phyloP scores from a whole-genome alignment of 2,888 invertebrate genomes.

The Cheilosia variabilis region DNA sequence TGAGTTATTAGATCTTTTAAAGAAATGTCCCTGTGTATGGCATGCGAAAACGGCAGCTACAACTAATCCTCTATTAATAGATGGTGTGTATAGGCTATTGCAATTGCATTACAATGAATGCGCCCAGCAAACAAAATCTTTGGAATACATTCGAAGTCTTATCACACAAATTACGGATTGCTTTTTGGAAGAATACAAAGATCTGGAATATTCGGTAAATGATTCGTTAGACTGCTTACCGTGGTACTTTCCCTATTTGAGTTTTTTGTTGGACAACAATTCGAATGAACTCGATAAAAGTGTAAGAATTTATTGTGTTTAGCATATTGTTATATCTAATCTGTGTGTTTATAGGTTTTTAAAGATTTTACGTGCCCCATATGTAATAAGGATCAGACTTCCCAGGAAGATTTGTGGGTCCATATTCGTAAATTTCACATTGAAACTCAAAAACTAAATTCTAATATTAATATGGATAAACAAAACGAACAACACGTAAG shows the following conservation, averaged over 20 bases:
- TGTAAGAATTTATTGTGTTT: conserved; percentile 27
- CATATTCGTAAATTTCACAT: conserved; percentile 33
- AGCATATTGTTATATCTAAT: not conserved
- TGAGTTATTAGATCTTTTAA: conserved; percentile 53
- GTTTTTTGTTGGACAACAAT: conserved; percentile 48
- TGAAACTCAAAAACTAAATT: not conserved
- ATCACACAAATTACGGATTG: conserved; percentile 46
- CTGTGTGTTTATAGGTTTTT: conserved; percentile 28
- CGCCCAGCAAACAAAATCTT: conserved; percentile 33
- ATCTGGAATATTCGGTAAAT: conserved; percentile 3
- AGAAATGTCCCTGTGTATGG: conserved; percentile 67
- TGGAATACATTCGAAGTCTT: conserved; percentile 50
- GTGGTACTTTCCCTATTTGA: conserved; percentile 61
- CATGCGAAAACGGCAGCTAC: conserved; percentile 32
- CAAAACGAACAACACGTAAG: conserved; percentile 19
- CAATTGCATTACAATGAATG: conserved; percentile 46
- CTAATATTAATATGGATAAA: not conserved
- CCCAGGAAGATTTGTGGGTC: conserved; percentile 48
- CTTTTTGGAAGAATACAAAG: conserved; percentile 61
- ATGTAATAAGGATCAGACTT: conserved; percentile 29
- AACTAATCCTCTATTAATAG: conserved; percentile 28
- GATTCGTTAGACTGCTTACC: conserved; percentile 41
- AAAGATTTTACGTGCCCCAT: conserved; percentile 59
- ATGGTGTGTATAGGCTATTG: conserved; percentile 41
- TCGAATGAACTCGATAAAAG: conserved; percentile 45